Base-by-base conservation (phyloP, 2,888 invertebrate species). In the Pimpla rufipes region DNA sequence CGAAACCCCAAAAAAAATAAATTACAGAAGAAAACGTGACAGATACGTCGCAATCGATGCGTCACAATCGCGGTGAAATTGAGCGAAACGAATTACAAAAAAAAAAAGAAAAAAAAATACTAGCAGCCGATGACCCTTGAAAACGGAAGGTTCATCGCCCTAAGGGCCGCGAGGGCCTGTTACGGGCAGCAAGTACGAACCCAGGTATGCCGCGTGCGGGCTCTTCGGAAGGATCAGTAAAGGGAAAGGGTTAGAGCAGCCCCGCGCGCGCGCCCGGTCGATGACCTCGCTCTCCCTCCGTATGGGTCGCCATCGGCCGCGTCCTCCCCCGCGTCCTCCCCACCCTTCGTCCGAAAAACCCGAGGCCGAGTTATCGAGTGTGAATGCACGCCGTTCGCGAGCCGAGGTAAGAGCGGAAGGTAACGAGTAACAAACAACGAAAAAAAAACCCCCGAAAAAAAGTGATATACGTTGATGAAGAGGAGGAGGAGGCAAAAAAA, bases 141-240 rank as follows among this genome's bases (percentile, higher is more conserved):
- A 88, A 88, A 88, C 87, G 83, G 86, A 88, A 88, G 86, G 90
- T 89, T 89, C 89, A 90, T 89, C 88, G 90, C 83, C 90, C 89
- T 85, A 71, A 77, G 81, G 81, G 67, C n/a, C n/a, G n/a, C 29
- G 29, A 29, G 29, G 29, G 29, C 29, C 29, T 29, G 29, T 29
- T 29, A 29, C 29, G 29, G 29, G 29, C 5, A 2, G 29, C 29
- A 29, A 29, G 29, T 29, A 2, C 3, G 71, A 71, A 79, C 79
- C 79, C 16, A 64, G 76, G 70, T 76, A 62, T 70, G 73, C 62
- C 68, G 74, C 80, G 47, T 67, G 83, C 73, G 37, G n/a, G n/a
- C n/a, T n/a, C 37, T 37, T 78, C 55, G 55, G 74, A 80, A 83
- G 64, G 77, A 77, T 83, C 82, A 76, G 80, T 74, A 55, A 85